Percentiles rank a stretch among this genome's conserved stretches.
Evolutionary conservation across 2,888 invertebrate species (phyloP).

Genomic region (Notocelia uddmanniana): DNA sequence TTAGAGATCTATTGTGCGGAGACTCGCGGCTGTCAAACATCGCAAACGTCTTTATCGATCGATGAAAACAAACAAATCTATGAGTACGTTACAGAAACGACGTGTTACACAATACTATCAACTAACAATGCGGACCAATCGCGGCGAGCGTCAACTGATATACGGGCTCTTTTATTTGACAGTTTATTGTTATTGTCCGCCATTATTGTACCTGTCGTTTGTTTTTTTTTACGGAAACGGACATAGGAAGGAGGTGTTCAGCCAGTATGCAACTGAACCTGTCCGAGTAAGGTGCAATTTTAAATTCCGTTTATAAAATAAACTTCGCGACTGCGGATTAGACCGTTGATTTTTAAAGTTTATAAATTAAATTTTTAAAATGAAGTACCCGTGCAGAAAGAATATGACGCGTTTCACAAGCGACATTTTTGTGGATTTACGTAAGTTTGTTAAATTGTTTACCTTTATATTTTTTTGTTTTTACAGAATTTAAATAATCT

Average conservation of each 20-base stretch:
- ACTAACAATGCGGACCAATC: constrained; percentile 60
- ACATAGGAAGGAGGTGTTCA: constrained; percentile 72
- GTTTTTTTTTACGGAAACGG: constrained; percentile 78
- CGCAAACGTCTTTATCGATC: constrained; percentile 32
- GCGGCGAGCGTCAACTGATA: constrained; percentile 59
- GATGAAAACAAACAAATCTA: constrained; percentile 44
- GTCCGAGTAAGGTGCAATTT: constrained; percentile 77
- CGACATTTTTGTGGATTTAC: constrained; percentile 64
- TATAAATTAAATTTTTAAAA: constrained; percentile 53
- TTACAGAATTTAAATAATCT: too few relatives aligned
- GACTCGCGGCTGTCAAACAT: constrained; percentile 20
- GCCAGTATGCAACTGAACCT: constrained; percentile 77
- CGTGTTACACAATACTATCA: constrained; percentile 57
- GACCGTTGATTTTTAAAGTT: constrained; percentile 28
- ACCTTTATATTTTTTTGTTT: background rate
- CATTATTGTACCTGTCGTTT: constrained; percentile 73
- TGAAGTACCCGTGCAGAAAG: constrained; percentile 77
- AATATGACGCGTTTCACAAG: constrained; percentile 61
- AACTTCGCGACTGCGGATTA: constrained; percentile 38
- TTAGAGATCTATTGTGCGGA: constrained; percentile 4
- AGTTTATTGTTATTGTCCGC: constrained; percentile 48
- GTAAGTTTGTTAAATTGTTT: constrained; percentile 61
- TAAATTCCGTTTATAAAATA: constrained; percentile 56
- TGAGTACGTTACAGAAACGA: constrained; percentile 49
- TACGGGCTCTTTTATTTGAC: constrained; percentile 62